Evolutionary conservation across 2,113 vertebrate genomes (phyloP).

Genomic region (Rhinoderma darwinii): DNA sequence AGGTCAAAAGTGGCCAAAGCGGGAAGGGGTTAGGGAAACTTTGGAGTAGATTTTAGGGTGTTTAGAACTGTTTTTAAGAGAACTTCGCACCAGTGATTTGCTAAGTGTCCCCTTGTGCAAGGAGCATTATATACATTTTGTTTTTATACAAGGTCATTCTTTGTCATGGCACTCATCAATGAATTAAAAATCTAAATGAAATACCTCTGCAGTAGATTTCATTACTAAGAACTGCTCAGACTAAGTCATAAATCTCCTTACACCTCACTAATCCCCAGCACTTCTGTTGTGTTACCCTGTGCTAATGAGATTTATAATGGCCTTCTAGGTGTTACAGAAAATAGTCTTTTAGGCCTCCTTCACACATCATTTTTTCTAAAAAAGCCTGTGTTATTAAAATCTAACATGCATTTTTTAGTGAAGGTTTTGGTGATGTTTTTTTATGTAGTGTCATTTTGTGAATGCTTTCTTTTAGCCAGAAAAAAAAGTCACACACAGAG

Average conservation of each 20-base stretch:
- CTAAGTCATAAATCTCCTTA: slow-evolving; percentile 50
- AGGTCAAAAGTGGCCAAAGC: no score
- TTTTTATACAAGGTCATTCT: background rate
- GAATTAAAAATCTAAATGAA: slow-evolving; percentile 40
- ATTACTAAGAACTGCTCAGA: slow-evolving; percentile 35
- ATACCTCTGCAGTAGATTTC: slow-evolving; percentile 38
- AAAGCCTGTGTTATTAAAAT: no score
- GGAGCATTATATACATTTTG: background rate
- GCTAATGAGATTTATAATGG: slow-evolving; percentile 40
- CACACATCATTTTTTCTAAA: background rate
- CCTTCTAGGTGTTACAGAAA: background rate
- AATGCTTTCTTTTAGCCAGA: no score
- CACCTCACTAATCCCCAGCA: slow-evolving; percentile 39
- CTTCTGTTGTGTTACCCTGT: slow-evolving; percentile 23
- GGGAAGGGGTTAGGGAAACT: no score
- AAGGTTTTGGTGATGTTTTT: no score
- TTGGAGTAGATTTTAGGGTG: no score
- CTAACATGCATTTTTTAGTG: no score
- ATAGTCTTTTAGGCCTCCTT: background rate
- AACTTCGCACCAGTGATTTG: background rate
- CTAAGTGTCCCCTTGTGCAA: background rate
- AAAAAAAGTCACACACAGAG: no score
- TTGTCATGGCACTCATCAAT: slow-evolving; percentile 4
- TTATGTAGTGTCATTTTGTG: no score
- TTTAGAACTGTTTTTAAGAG: no score